phyloP scores from a whole-genome alignment of 2,113 vertebrate species.

The Strix aluco region DNA sequence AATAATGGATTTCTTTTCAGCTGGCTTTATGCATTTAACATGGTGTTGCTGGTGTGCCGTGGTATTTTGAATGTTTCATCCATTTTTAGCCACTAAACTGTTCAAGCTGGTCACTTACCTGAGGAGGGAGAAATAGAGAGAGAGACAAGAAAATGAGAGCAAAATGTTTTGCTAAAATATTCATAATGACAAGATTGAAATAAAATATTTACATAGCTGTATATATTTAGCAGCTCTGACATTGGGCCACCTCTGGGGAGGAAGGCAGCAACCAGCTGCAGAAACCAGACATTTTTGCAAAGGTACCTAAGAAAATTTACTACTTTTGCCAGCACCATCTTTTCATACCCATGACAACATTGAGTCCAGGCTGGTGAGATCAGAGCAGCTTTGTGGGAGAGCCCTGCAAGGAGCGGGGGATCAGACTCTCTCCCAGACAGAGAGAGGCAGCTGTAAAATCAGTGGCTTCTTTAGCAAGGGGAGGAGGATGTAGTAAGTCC shows the following conservation, averaged over 20 bases:
- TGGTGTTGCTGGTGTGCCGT: background rate
- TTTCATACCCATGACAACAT: background rate
- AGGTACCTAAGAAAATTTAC: background rate
- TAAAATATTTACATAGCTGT: constrained; percentile 54
- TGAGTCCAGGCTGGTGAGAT: background rate
- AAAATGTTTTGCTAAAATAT: constrained; percentile 68
- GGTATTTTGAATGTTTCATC: constrained; percentile 34
- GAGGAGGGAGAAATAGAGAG: background rate
- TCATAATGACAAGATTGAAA: constrained; percentile 54
- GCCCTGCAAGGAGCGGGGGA: background rate
- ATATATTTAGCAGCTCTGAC: constrained; percentile 32
- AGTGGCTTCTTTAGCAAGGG: background rate
- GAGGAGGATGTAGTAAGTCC: background rate
- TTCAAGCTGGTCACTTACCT: constrained; percentile 45
- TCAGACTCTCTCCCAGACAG: background rate
- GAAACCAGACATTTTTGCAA: background rate
- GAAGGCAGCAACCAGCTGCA: background rate
- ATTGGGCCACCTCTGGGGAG: background rate
- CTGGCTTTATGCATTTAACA: constrained; percentile 53
- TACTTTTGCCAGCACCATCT: background rate
- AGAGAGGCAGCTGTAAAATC: background rate
- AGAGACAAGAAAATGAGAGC: constrained; percentile 23
- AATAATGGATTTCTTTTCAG: constrained; percentile 69
- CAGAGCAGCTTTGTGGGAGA: background rate
- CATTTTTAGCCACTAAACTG: constrained; percentile 40